Conservation (phyloP, 2,113 vertebrate species). For the Condylura cristata region DNA sequence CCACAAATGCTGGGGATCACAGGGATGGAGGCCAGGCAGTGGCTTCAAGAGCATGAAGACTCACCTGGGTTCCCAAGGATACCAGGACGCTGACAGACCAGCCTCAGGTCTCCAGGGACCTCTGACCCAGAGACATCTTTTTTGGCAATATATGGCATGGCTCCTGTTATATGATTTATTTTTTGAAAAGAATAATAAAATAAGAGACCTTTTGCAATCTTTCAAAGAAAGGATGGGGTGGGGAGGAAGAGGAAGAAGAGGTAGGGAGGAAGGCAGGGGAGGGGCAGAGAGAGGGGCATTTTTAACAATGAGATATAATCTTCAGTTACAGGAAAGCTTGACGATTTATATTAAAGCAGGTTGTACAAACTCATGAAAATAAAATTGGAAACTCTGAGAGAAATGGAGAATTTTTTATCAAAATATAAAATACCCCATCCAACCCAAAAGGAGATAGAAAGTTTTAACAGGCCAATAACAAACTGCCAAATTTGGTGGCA, state of each 20-base stretch:
- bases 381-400: constrained; percentile 15
- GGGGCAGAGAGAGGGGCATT: background rate
- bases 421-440: constrained; percentile 46
- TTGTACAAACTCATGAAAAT: background rate
- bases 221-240: background rate
- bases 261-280: no score
- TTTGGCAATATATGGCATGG: background rate
- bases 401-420: constrained; percentile 26
- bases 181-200: background rate
- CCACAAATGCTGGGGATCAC: background rate
- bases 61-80: background rate
- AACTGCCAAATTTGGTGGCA: constrained; percentile 12
- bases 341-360: background rate
- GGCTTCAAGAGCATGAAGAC: background rate
- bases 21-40: background rate
- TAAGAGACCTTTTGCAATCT: background rate
- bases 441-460: constrained; percentile 54
- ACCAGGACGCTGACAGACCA: background rate
- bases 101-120: background rate
- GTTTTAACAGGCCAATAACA: constrained; percentile 32
- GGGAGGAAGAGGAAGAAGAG: background rate
- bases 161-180: background rate
- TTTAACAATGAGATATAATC: background rate
- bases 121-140: background rate
- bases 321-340: constrained; percentile 17